Percentiles rank a stretch among this genome's conserved stretches.
Conservation (phyloP, 2,888 invertebrate species). For the Synanthedon tipuliformis region DNA sequence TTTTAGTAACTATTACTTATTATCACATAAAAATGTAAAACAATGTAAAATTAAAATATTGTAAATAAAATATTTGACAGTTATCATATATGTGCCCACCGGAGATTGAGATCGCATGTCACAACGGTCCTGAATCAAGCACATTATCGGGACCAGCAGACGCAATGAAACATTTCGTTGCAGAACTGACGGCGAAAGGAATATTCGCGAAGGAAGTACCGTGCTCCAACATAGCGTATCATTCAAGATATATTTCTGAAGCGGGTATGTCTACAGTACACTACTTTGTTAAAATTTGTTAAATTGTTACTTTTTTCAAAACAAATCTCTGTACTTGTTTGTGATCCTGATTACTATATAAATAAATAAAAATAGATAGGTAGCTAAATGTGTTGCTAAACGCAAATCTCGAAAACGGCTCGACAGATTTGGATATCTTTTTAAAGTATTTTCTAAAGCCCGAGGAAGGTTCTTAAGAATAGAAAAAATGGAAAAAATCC, state of each 20-base stretch:
- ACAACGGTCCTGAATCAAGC: conserved; percentile 81
- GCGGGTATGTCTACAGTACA: conserved; percentile 44
- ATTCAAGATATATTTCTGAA: conserved; percentile 83
- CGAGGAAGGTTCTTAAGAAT: too few species aligned
- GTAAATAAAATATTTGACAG: conserved; percentile 13
- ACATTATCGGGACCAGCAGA: conserved; percentile 83
- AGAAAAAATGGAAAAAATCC: too few species aligned
- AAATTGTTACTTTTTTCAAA: not conserved
- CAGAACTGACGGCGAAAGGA: conserved; percentile 33
- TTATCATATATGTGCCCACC: conserved; percentile 54
- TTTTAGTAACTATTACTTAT: too few species aligned
- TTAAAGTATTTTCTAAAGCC: too few species aligned
- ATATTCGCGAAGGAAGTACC: conserved; percentile 57
- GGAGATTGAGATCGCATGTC: conserved; percentile 81
- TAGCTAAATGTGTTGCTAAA: too few species aligned
- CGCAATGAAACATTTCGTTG: conserved; percentile 71
- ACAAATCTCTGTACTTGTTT: not conserved
- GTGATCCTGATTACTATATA: too few species aligned
- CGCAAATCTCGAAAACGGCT: too few species aligned
- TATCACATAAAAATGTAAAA: too few species aligned
- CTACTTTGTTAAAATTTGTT: not conserved
- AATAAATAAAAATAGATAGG: too few species aligned
- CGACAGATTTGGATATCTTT: too few species aligned
- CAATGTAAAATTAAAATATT: too few species aligned
- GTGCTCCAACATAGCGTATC: conserved; percentile 89